A percentile compares a stretch with the other conserved stretches of the same genome.
phyloP scores from a whole-genome alignment of 2,888 invertebrate genomes.

The Drosophila aldrichi region DNA sequence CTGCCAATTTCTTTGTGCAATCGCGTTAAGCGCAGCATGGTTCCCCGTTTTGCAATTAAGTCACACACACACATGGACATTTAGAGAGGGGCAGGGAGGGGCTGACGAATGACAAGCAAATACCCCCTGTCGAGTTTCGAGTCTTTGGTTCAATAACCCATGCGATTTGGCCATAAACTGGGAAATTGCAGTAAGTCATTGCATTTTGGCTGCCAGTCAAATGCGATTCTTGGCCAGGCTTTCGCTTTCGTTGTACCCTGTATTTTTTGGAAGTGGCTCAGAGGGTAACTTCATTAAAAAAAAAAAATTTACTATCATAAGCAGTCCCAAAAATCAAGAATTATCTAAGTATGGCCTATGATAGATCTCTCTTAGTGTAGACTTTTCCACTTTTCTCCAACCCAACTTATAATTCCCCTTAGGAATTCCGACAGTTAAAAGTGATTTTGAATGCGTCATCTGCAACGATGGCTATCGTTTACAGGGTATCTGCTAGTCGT shows the following conservation, averaged over 20 bases:
- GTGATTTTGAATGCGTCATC: not conserved
- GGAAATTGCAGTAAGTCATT: conserved; percentile 24
- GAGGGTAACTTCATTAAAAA: not conserved
- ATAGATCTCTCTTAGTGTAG: too few relatives aligned
- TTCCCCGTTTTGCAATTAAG: conserved; percentile 49
- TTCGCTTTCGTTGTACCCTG: conserved; percentile 39
- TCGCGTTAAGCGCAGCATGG: conserved; percentile 46
- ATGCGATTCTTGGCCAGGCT: conserved; percentile 50
- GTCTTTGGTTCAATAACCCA: conserved; percentile 41
- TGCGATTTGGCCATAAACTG: conserved; percentile 23
- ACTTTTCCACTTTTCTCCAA: too few relatives aligned
- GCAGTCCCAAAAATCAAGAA: too few relatives aligned
- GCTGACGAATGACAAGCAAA: not conserved
- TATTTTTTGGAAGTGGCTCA: not conserved
- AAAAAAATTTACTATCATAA: too few relatives aligned
- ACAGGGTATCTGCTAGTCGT: not conserved
- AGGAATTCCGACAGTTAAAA: too few relatives aligned
- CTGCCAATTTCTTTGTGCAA: conserved; percentile 76
- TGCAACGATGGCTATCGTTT: not conserved
- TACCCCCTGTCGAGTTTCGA: not conserved
- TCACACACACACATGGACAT: conserved; percentile 11
- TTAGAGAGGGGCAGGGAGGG: not conserved
- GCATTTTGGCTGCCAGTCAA: conserved; percentile 30
- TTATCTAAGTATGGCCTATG: too few relatives aligned
- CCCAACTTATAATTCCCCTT: too few relatives aligned